Conservation (phyloP, 2,113 vertebrate species). For the Raja brachyura region DNA sequence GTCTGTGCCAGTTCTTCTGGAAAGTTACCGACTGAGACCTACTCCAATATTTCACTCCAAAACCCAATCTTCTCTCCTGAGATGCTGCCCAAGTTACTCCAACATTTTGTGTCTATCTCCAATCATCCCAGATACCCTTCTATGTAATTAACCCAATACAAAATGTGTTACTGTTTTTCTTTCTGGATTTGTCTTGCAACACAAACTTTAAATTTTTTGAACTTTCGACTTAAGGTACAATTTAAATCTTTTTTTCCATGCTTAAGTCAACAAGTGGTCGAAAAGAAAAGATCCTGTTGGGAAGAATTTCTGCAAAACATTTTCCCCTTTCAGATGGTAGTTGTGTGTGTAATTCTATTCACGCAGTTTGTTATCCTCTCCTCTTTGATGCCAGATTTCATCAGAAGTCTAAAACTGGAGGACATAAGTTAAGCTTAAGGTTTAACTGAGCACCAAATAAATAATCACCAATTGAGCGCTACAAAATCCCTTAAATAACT, state of each 20-base stretch:
- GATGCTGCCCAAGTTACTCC: too few relatives aligned
- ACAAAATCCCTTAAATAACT: not conserved
- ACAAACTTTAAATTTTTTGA: not conserved
- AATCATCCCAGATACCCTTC: not conserved
- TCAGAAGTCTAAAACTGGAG: too few relatives aligned
- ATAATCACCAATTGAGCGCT: not conserved
- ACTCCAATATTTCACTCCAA: not conserved
- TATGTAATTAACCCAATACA: not conserved
- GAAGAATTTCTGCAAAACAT: not conserved
- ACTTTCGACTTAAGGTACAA: not conserved
- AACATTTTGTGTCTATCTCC: too few relatives aligned
- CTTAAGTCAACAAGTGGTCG: not conserved
- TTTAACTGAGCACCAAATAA: not conserved
- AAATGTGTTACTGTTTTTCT: too few relatives aligned
- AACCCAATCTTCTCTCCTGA: too few relatives aligned
- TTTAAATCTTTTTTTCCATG: not conserved
- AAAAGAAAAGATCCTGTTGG: not conserved
- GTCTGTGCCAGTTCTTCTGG: not conserved
- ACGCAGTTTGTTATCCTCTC: not conserved
- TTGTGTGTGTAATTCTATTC: not conserved
- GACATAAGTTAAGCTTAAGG: not conserved
- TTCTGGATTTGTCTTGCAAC: not conserved
- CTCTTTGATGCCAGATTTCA: not conserved
- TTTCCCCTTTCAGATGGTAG: not conserved
- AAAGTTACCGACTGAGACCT: not conserved